phyloP scores from a whole-genome alignment of 2,888 invertebrate genomes.

The Augochlorella aurata region DNA sequence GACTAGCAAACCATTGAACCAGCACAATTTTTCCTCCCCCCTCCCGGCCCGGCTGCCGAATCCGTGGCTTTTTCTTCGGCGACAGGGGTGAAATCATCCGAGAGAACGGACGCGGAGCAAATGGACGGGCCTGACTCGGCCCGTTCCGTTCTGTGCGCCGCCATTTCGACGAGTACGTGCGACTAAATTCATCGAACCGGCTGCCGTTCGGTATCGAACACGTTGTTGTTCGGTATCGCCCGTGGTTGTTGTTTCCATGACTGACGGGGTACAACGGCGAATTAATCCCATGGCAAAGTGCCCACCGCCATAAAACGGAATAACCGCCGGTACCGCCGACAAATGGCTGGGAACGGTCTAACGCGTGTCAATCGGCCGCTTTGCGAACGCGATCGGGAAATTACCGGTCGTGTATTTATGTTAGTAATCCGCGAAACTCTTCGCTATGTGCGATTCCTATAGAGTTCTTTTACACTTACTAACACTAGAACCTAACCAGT shows the following conservation, averaged over 20 bases:
- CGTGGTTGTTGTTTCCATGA: conserved; percentile 64
- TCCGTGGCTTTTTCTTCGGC: conserved; percentile 24
- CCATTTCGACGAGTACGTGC: conserved; percentile 36
- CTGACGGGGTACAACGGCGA: conserved; percentile 61
- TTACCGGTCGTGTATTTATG: not conserved
- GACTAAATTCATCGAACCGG: conserved; percentile 40
- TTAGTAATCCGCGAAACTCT: not conserved
- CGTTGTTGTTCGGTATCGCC: too few species aligned
- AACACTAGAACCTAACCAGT: too few species aligned
- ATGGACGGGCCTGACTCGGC: conserved; percentile 19
- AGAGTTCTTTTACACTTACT: too few species aligned
- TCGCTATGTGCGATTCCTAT: too few species aligned
- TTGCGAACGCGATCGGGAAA: conserved; percentile 17
- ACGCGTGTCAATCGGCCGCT: conserved; percentile 46
- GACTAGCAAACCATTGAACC: conserved; percentile 3
- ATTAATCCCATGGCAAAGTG: conserved; percentile 60
- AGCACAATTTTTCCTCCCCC: not conserved
- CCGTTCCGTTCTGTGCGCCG: not conserved
- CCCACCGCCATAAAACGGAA: conserved; percentile 56
- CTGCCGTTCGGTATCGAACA: conserved; percentile 13
- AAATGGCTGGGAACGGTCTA: conserved; percentile 54
- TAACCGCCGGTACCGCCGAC: conserved; percentile 47
- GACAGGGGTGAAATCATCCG: conserved; percentile 33
- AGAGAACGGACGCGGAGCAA: conserved; percentile 25
- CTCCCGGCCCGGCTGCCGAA: not conserved